Evolutionary conservation across 2,888 invertebrate species (phyloP).

Genomic region (Cephus spinipes): DNA sequence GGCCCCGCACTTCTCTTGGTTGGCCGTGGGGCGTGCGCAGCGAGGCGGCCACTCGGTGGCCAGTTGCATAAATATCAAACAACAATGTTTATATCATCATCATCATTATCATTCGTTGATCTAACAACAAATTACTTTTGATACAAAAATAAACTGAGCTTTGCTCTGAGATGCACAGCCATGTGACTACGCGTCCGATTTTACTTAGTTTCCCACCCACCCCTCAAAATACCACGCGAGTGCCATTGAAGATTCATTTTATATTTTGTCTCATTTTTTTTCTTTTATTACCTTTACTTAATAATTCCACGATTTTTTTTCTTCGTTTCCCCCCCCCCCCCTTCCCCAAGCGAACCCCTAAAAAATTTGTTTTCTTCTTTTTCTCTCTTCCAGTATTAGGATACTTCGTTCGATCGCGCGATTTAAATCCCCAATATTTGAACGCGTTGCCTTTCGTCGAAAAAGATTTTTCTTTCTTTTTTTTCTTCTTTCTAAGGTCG

Average conservation of each 20-base stretch:
- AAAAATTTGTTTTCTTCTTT: not conserved
- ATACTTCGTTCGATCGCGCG: not conserved
- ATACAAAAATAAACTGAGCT: conserved; percentile 66
- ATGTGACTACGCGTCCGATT: conserved; percentile 59
- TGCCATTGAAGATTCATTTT: not conserved
- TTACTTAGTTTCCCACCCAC: conserved; percentile 16
- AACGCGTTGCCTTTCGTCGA: not conserved
- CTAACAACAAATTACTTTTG: conserved; percentile 60
- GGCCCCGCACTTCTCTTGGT: conserved; percentile 29
- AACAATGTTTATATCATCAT: conserved; percentile 48
- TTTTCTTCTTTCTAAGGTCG: conserved; percentile 5
- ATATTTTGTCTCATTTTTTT: not conserved
- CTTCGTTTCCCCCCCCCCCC: not conserved
- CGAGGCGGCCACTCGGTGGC: conserved; percentile 58
- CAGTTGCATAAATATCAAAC: conserved; percentile 63
- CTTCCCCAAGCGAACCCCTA: not conserved
- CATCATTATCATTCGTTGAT: conserved; percentile 50
- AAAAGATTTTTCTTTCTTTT: not conserved
- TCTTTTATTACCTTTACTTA: not conserved
- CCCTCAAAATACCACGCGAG: not conserved
- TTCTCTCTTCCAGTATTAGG: not conserved
- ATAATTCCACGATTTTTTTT: not conserved
- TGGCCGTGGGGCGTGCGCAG: conserved; percentile 21
- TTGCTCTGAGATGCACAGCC: conserved; percentile 65
- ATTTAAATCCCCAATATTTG: not conserved